Percentiles rank a stretch among this genome's conserved stretches.
phyloP scores from a whole-genome alignment of 1,140 invertebrate species.

The Hesperophylax magnus region DNA sequence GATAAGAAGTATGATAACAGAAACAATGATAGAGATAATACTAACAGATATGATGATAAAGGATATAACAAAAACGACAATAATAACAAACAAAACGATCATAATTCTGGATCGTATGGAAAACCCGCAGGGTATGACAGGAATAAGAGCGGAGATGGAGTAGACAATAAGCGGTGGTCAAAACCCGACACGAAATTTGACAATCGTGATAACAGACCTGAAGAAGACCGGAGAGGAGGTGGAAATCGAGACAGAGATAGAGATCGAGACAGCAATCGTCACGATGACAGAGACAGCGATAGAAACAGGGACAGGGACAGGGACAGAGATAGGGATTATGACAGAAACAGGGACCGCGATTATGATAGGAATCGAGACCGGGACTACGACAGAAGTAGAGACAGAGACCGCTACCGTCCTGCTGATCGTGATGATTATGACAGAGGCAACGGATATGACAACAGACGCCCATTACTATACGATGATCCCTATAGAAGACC shows the following conservation, averaged over 20 bases:
- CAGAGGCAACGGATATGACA: conserved; percentile 40
- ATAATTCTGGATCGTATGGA: conserved; percentile 50
- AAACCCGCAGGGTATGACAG: conserved; percentile 50
- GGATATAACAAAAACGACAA: conserved; percentile 51
- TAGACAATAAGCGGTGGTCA: conserved; percentile 50
- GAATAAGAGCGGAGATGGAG: conserved; percentile 54
- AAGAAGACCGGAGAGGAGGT: conserved; percentile 47
- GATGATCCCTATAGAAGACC: conserved; percentile 49
- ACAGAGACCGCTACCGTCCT: conserved; percentile 39
- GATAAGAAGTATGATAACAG: conserved; percentile 36
- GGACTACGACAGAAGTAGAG: conserved; percentile 19
- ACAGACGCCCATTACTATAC: conserved; percentile 3
- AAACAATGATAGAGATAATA: conserved; percentile 40
- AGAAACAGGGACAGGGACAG: conserved; percentile 40
- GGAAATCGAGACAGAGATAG: conserved; percentile 38
- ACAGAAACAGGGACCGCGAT: conserved; percentile 8
- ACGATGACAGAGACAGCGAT: conserved; percentile 44
- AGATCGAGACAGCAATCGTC: conserved; percentile 22
- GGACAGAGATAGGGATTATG: conserved; percentile 32
- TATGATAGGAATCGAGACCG: too few species aligned
- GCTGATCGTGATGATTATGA: conserved; percentile 42
- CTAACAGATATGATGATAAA: conserved; percentile 47
- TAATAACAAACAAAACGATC: conserved; percentile 49
- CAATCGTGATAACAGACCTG: conserved; percentile 22
- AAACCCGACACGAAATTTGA: conserved; percentile 48